These are phyloP conservation scores for Ophiodon elongatus DNA, from an alignment of 2,113 vertebrate species.

Conservation along the genomic window DNA sequence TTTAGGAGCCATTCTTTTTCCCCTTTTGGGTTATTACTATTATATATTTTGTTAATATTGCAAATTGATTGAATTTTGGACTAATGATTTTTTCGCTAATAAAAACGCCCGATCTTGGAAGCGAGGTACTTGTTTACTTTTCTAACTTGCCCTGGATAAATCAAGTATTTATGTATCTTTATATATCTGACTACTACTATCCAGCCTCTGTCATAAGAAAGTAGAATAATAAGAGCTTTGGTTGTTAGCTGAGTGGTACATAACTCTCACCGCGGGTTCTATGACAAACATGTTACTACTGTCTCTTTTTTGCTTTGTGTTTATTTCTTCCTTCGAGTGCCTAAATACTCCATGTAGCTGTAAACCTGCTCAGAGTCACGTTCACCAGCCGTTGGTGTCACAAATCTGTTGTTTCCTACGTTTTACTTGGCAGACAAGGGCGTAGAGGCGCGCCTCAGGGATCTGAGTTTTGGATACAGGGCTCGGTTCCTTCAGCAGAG, in stretches of 20 bases:
- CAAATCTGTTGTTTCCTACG: neutral
- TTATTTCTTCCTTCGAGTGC: neutral
- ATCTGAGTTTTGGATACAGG: constrained; percentile 94
- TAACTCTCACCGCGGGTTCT: neutral
- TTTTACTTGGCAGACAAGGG: constrained; percentile 78
- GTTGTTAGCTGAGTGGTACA: neutral
- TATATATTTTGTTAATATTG: no score
- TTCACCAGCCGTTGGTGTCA: neutral
- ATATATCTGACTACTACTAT: neutral
- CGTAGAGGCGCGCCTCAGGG: constrained; percentile 86
- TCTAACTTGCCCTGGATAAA: no score
- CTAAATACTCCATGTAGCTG: neutral
- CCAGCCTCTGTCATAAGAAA: neutral
- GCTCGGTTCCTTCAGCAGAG: constrained; percentile 90
- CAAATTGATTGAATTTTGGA: no score
- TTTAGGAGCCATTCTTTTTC: neutral
- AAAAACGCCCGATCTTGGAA: no score
- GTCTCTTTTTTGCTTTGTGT: neutral
- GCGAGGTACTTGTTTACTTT: no score
- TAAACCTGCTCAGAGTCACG: neutral
- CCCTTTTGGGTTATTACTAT: no score
- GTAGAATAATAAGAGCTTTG: neutral
- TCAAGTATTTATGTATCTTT: no score
- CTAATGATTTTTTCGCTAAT: no score
- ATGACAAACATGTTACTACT: neutral